Percentiles rank a stretch among this genome's conserved stretches.
These are phyloP conservation scores for Drosophila ustulata DNA, from an alignment of 2,888 invertebrate genomes.

Conservation along the genomic window DNA sequence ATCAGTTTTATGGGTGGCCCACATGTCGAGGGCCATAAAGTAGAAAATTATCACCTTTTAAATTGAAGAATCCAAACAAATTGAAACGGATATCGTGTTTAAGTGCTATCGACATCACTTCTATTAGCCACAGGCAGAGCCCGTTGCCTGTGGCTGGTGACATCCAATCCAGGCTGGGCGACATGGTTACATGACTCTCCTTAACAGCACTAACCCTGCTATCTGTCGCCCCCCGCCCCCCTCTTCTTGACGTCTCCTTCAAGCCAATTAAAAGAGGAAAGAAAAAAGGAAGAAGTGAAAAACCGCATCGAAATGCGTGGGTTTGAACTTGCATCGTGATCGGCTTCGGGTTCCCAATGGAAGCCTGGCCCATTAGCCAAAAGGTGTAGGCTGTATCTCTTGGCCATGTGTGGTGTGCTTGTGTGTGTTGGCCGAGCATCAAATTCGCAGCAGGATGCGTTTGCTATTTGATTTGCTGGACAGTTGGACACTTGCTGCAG, in stretches of 20 bases:
- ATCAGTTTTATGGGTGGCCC: slow-evolving; percentile 85
- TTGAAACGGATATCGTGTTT: slow-evolving; percentile 85
- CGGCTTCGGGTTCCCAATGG: slow-evolving; percentile 58
- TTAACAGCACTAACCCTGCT: slow-evolving; percentile 48
- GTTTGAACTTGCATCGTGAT: slow-evolving; percentile 60
- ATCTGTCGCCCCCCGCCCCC: slow-evolving; percentile 25
- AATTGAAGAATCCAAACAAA: slow-evolving; percentile 85
- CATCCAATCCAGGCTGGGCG: slow-evolving; percentile 38
- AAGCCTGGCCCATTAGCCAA: slow-evolving; percentile 77
- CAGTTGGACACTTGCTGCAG: slow-evolving; percentile 62
- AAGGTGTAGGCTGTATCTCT: slow-evolving; percentile 70
- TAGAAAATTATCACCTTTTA: slow-evolving; percentile 86
- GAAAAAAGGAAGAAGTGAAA: slow-evolving; percentile 47
- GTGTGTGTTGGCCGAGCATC: slow-evolving; percentile 59
- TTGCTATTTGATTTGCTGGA: slow-evolving; percentile 77
- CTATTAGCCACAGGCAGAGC: slow-evolving; percentile 71
- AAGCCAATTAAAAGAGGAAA: slow-evolving; percentile 83
- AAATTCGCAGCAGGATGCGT: slow-evolving; percentile 78
- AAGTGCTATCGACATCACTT: slow-evolving; percentile 85
- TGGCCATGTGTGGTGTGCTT: slow-evolving; percentile 11
- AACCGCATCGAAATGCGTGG: slow-evolving; percentile 68
- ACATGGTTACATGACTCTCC: slow-evolving; percentile 74
- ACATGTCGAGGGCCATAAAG: slow-evolving; percentile 85
- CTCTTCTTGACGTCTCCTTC: slow-evolving; percentile 39
- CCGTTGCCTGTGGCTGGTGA: slow-evolving; percentile 29